phyloP scores from a whole-genome alignment of 2,888 invertebrate genomes.

The Clitarchus hookeri region DNA sequence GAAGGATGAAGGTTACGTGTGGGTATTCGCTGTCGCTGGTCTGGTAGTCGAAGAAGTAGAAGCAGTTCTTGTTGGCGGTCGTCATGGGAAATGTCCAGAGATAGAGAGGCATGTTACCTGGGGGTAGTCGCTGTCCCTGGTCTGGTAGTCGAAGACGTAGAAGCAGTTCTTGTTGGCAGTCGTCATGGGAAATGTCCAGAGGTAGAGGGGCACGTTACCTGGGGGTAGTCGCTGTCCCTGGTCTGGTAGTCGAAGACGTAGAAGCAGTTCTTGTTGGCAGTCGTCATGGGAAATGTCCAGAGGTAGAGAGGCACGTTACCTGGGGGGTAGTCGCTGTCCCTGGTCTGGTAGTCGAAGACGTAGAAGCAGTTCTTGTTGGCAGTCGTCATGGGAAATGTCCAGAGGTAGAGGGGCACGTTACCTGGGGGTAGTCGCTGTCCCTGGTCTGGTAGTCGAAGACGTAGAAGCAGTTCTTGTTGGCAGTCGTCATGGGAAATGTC shows the following conservation, averaged over 20 bases:
- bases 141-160: too few species aligned
- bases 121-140: too few species aligned
- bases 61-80: too few species aligned
- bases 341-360: conserved; percentile 56
- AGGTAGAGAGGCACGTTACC: conserved; percentile 54
- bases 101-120: too few species aligned
- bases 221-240: conserved; percentile 85
- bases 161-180: conserved; percentile 19
- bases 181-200: conserved; percentile 39
- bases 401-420: conserved; percentile 48
- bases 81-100: too few species aligned
- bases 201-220: conserved; percentile 56
- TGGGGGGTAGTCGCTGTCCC: conserved; percentile 85
- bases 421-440: conserved; percentile 86
- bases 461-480: neutral
- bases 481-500: too few species aligned
- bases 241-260: conserved; percentile 53
- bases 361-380: too few species aligned
- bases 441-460: conserved; percentile 59
- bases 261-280: too few species aligned
- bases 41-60: too few species aligned
- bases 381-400: conserved; percentile 39
- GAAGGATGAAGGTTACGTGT: too few species aligned
- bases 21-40: too few species aligned
- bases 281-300: conserved; percentile 41